Base-by-base conservation (phyloP, 2,797 vertebrate species). In the Enteromius mattozi region DNA sequence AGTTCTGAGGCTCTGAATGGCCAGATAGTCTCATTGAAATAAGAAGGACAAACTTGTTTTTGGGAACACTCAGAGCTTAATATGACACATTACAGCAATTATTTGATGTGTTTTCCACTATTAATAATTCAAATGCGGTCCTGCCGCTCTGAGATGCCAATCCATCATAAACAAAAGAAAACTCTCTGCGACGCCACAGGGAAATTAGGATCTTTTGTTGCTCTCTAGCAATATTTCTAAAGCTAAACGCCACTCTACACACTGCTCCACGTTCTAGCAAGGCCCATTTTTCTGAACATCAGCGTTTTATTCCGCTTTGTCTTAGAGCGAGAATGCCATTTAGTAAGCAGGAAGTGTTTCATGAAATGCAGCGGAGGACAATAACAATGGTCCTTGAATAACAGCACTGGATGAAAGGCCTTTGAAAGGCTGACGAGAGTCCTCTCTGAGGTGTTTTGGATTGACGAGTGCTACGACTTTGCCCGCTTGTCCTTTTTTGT, bases 71-170 rank as follows among this genome's bases (percentile, higher is more conserved):
- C 82, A 33, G 88, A 85, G 80, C 87, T 89, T 89, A 91, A 89
- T 90, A 89, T 91, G 89, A 91, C 88, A 83, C 83, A 90, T 89
- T 84, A 84, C 88, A 37, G 83, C 87, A 87, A 90, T 89, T 91
- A 89, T 86, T 88, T 87, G 86, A 89, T 82, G 84, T 85, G 84
- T 89, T 89, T 90, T 84, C 80, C 82, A 19, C 80, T 85, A 90
- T 89, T 90, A 90, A 89, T 91, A 90, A 89, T 91, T 90, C 89
- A 89, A 88, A 87, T 74, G 82, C 82, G 82, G 81, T 87, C 86
- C 82, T 78, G 78, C 79, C 69, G 85, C 82, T 85, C 75, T 19
- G 82, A 87, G 88, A 89, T 81, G 84, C 84, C 88, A 79, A 91
- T 91, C 90, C 82, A 89, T 91, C 89, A 90, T 80, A 83, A 88